Conservation (phyloP, 2,888 invertebrate species). For the Lomographa bimaculata region DNA sequence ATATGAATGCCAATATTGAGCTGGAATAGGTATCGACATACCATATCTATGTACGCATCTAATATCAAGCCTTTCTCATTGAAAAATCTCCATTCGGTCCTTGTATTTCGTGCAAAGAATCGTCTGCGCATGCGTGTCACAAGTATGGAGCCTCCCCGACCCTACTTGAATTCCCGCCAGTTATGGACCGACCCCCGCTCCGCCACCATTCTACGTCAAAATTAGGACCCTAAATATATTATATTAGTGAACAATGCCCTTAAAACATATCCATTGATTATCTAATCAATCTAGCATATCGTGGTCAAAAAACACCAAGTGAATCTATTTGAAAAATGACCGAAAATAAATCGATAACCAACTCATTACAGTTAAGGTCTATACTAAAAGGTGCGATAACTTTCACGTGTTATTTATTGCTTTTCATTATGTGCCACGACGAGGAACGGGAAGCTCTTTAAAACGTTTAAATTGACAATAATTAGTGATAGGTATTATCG, state of each 20-base stretch:
- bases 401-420: conserved; percentile 54
- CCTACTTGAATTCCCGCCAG: conserved; percentile 41
- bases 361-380: conserved; percentile 33
- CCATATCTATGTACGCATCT: conserved; percentile 12
- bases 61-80: conserved; percentile 42
- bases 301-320: conserved; percentile 1
- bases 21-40: conserved; percentile 1
- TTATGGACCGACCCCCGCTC: conserved; percentile 26
- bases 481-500: conserved; percentile 40
- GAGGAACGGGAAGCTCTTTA: conserved; percentile 57
- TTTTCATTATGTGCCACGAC: conserved; percentile 70
- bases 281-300: conserved; percentile 3
- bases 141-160: conserved; percentile 37
- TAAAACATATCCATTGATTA: conserved; percentile 11
- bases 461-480: conserved; percentile 41
- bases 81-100: conserved; percentile 39
- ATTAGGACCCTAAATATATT: conserved; percentile 13
- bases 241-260: conserved; percentile 19
- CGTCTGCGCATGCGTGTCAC: conserved; percentile 59
- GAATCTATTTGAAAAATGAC: conserved; percentile 44
- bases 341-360: conserved; percentile 44
- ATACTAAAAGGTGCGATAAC: conserved; percentile 45
- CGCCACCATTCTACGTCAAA: conserved; percentile 23
- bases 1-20: conserved; percentile 17
- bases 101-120: conserved; percentile 25